phyloP scores from a whole-genome alignment of 2,797 vertebrate species.

The Scleropages formosus region DNA sequence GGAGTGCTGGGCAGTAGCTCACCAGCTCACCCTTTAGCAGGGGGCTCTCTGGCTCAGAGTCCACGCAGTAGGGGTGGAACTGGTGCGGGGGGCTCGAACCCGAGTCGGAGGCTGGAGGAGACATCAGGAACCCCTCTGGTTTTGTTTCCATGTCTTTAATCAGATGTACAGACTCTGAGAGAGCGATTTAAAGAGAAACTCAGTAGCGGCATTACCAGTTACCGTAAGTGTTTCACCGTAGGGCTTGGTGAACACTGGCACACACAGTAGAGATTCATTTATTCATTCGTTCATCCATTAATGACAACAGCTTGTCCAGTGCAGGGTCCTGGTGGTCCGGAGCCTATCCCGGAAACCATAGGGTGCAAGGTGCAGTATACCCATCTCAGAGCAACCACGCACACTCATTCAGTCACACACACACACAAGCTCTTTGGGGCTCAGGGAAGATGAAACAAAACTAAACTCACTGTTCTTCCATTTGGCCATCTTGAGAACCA shows the following conservation, averaged over 20 bases:
- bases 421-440: not conserved
- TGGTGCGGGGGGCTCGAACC: constrained; percentile 84
- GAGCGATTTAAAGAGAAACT: constrained; percentile 10
- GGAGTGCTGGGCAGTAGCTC: not conserved
- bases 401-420: too few relatives aligned
- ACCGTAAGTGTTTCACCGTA: too few relatives aligned
- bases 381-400: too few relatives aligned
- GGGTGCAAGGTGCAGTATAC: too few relatives aligned
- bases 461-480: constrained; percentile 87
- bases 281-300: too few relatives aligned
- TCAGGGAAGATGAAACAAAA: not conserved
- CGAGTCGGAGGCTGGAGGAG: constrained; percentile 89
- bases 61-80: constrained; percentile 89
- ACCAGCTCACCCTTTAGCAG: constrained; percentile 77
- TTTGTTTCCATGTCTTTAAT: constrained; percentile 88
- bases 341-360: too few relatives aligned
- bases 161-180: constrained; percentile 75
- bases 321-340: too few relatives aligned
- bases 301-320: too few relatives aligned
- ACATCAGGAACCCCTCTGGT: constrained; percentile 86
- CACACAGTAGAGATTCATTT: too few relatives aligned
- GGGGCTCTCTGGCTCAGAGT: constrained; percentile 91
- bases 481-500: constrained; percentile 87
- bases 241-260: too few relatives aligned
- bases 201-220: too few relatives aligned